phyloP scores from a whole-genome alignment of 2,797 vertebrate genomes.

The Sebastes steindachneri region DNA sequence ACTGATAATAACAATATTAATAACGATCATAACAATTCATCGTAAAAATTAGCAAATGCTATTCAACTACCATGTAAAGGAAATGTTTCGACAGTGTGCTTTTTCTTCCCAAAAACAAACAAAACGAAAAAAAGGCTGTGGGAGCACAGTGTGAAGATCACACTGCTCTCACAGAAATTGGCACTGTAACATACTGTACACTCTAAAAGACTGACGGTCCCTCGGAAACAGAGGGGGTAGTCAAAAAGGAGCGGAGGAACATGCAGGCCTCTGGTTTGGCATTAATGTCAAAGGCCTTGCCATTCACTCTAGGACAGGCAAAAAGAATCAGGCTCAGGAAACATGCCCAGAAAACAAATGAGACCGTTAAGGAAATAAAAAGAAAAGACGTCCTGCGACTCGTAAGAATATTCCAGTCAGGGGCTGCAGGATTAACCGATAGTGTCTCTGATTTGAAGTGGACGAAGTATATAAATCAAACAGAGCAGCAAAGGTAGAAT shows the following conservation, averaged over 20 bases:
- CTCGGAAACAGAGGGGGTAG: constrained; percentile 66
- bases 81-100: constrained; percentile 82
- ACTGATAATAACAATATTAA: constrained; percentile 79
- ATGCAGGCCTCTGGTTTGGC: constrained; percentile 79
- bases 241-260: constrained; percentile 73
- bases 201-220: constrained; percentile 68
- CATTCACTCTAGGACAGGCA: constrained; percentile 77
- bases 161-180: constrained; percentile 77
- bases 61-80: constrained; percentile 80
- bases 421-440: constrained; percentile 27
- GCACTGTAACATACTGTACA: constrained; percentile 82
- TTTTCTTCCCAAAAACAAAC: constrained; percentile 72
- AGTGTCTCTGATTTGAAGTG: constrained; percentile 40
- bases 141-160: constrained; percentile 64
- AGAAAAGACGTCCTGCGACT: constrained; percentile 6
- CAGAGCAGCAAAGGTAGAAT: constrained; percentile 23
- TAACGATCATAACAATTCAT: constrained; percentile 79
- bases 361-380: constrained; percentile 21
- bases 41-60: constrained; percentile 83
- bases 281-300: constrained; percentile 77
- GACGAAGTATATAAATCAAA: constrained; percentile 45
- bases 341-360: constrained; percentile 69
- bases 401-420: constrained; percentile 23
- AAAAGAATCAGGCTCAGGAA: constrained; percentile 71
- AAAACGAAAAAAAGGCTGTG: constrained; percentile 56